Conservation (phyloP, 2,113 vertebrate genomes). For the Pagrus major region DNA sequence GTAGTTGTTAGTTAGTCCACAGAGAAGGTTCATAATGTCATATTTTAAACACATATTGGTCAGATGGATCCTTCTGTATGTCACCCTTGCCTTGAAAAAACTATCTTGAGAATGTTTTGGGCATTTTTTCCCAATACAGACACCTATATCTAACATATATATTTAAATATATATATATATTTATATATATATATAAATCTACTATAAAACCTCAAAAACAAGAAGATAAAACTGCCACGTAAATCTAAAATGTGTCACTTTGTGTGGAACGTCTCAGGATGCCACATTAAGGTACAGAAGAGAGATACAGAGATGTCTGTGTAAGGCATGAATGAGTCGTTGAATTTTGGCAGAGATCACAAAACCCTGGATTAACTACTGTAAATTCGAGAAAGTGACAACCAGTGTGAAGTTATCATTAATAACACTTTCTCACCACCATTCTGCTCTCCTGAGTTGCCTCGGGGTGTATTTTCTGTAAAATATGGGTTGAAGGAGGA, state of each 20-base stretch:
- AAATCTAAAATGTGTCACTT: constrained; percentile 20
- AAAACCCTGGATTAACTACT: background rate
- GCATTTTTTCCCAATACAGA: constrained; percentile 7
- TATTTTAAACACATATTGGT: background rate
- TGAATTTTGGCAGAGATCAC: background rate
- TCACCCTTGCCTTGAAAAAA: constrained; percentile 20
- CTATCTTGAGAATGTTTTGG: constrained; percentile 6
- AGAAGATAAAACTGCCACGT: background rate
- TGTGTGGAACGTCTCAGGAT: constrained; percentile 9
- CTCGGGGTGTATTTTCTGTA: constrained; percentile 8
- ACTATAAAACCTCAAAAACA: constrained; percentile 10
- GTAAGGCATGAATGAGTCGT: constrained; percentile 21
- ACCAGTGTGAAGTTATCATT: background rate
- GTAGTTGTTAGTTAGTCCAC: background rate
- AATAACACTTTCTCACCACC: background rate
- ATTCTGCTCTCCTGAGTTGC: constrained; percentile 18
- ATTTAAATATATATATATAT: too few species aligned
- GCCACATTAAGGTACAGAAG: constrained; percentile 17
- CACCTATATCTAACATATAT: constrained; percentile 10
- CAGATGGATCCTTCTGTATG: background rate
- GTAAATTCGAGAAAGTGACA: background rate
- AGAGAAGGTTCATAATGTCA: background rate
- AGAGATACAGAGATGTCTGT: constrained; percentile 4
- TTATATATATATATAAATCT: too few species aligned
- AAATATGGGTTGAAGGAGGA: constrained; percentile 17